Conservation (phyloP, 1,140 invertebrate species). For the Anthonomus grandis region DNA sequence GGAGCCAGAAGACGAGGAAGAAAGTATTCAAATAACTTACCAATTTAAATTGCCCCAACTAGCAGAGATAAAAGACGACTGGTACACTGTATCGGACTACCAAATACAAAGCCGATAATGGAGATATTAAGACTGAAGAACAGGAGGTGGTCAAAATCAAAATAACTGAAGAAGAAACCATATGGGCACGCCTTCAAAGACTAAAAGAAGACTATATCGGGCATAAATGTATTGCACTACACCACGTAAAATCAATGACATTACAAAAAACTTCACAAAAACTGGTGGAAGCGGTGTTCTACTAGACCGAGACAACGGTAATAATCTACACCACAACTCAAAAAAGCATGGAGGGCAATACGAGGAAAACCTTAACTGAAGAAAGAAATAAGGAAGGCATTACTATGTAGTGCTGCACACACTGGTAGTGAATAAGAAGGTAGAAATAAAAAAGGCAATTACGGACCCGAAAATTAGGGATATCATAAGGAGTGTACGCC, state of each 20-base stretch:
- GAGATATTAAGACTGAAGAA: no score
- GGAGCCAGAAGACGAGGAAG: neutral
- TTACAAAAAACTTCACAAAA: neutral
- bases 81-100: no score
- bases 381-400: no score
- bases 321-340: constrained; percentile 4
- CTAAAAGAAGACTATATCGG: no score
- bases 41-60: no score
- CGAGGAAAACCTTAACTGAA: neutral
- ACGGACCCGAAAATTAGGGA: neutral
- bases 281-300: constrained; percentile 10
- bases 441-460: neutral
- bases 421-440: no score
- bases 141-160: neutral
- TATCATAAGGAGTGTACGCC: constrained; percentile 6
- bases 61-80: no score
- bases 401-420: neutral
- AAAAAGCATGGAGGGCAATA: no score
- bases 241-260: neutral
- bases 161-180: neutral
- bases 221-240: no score
- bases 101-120: no score
- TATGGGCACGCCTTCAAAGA: no score
- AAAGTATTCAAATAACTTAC: no score
- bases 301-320: neutral